phyloP scores from a whole-genome alignment of 2,888 invertebrate species.

The Nomada lathburiana region DNA sequence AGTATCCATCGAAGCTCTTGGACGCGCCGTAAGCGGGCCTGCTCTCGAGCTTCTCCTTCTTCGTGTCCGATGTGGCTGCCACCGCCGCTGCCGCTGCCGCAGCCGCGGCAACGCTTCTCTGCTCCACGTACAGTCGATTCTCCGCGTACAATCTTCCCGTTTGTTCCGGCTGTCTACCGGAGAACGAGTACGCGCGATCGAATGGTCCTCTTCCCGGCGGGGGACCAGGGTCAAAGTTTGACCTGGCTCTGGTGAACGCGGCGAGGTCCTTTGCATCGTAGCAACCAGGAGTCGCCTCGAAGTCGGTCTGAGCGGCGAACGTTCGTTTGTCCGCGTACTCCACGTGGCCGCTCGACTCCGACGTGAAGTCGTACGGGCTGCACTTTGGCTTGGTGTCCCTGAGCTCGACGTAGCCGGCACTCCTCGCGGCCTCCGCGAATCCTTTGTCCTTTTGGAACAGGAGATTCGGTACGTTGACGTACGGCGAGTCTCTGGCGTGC shows the following conservation, averaged over 20 bases:
- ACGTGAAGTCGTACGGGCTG: slow-evolving; percentile 80
- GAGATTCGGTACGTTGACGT: slow-evolving; percentile 81
- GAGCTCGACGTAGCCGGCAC: slow-evolving; percentile 80
- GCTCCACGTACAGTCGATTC: slow-evolving; percentile 67
- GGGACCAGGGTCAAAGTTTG: slow-evolving; percentile 71
- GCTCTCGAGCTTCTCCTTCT: slow-evolving; percentile 83
- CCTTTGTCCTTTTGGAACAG: slow-evolving; percentile 80
- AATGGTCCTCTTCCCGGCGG: slow-evolving; percentile 67
- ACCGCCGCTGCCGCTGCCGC: background rate
- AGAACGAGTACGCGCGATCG: slow-evolving; percentile 76
- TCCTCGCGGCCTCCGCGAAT: slow-evolving; percentile 77
- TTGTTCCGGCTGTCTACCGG: slow-evolving; percentile 72
- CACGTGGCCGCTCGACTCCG: slow-evolving; percentile 82
- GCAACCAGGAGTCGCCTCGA: slow-evolving; percentile 56
- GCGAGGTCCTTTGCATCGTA: slow-evolving; percentile 70
- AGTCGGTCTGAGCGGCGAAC: slow-evolving; percentile 74
- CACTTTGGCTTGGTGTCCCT: slow-evolving; percentile 76
- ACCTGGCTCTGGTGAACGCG: slow-evolving; percentile 57
- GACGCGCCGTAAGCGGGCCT: slow-evolving; percentile 77
- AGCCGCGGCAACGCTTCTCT: slow-evolving; percentile 45
- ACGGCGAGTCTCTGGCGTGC: slow-evolving; percentile 78
- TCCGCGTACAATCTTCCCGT: slow-evolving; percentile 49
- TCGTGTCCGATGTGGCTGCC: slow-evolving; percentile 62
- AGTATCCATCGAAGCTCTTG: slow-evolving; percentile 81
- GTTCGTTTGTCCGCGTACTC: slow-evolving; percentile 79